Evolutionary conservation across 2,888 invertebrate genomes (phyloP).

Genomic region (Eucriotettix oculatus): DNA sequence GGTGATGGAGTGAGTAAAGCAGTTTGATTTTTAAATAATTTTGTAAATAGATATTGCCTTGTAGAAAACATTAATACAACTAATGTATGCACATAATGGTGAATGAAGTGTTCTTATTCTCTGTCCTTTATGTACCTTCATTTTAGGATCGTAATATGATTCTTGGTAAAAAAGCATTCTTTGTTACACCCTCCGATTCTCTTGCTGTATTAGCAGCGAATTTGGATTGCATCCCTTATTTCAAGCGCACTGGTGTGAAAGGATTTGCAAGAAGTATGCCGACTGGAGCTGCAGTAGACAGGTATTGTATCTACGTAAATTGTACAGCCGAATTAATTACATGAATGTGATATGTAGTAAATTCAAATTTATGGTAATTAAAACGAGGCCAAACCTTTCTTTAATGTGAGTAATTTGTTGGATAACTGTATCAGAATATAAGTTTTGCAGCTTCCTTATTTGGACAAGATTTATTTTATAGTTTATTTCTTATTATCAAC

Average conservation of each 20-base stretch:
- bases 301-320: slow-evolving; percentile 22
- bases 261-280: slow-evolving; percentile 98
- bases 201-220: slow-evolving; percentile 89
- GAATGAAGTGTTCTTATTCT: slow-evolving; percentile 1
- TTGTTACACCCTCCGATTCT: slow-evolving; percentile 94
- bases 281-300: slow-evolving; percentile 86
- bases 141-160: slow-evolving; percentile 89
- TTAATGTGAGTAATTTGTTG: too few relatives aligned
- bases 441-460: too few relatives aligned
- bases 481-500: too few relatives aligned
- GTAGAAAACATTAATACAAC: not conserved
- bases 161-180: slow-evolving; percentile 86
- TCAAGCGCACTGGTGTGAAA: slow-evolving; percentile 62
- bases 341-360: too few relatives aligned
- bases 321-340: too few relatives aligned
- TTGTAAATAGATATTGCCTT: too few relatives aligned
- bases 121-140: slow-evolving; percentile 2
- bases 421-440: too few relatives aligned
- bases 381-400: too few relatives aligned
- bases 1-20: slow-evolving; percentile 67
- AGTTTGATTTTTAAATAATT: not conserved
- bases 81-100: not conserved
- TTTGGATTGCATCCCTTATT: slow-evolving; percentile 85
- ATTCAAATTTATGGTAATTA: too few relatives aligned
- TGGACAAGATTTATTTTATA: too few relatives aligned